phyloP scores from a whole-genome alignment of 1,140 invertebrate genomes.

The Cydia fagiglandana region DNA sequence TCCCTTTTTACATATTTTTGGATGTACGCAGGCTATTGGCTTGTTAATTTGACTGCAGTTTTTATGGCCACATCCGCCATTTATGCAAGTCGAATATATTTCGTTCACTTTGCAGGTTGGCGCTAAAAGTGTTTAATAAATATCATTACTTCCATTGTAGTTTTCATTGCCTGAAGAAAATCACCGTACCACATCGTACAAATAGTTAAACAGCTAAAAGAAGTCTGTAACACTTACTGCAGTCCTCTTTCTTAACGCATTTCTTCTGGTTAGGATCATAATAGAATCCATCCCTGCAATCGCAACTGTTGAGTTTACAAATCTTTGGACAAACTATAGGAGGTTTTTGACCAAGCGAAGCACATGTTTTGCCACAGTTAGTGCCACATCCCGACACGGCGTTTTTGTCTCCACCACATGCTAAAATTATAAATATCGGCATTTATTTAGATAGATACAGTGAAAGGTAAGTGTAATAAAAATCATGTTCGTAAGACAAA shows the following conservation, averaged over 20 bases:
- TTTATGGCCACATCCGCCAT: conserved; percentile 19
- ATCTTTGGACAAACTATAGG: conserved; percentile 17
- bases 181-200: background rate
- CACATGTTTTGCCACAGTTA: conserved; percentile 36
- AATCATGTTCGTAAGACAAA: too few species aligned
- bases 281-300: conserved; percentile 36
- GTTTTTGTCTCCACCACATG: conserved; percentile 33
- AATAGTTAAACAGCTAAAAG: background rate
- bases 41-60: conserved; percentile 15
- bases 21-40: background rate
- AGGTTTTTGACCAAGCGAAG: conserved; percentile 26
- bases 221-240: conserved; percentile 36
- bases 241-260: conserved; percentile 36
- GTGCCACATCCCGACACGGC: conserved; percentile 18
- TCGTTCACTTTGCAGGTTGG: conserved; percentile 31
- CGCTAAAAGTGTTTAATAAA: background rate
- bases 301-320: conserved; percentile 37
- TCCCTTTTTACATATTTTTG: background rate
- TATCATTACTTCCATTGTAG: background rate
- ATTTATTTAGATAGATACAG: background rate
- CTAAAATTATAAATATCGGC: background rate
- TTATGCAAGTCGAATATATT: conserved; percentile 25
- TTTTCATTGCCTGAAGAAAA: background rate
- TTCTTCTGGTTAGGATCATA: conserved; percentile 35
- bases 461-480: too few species aligned